A percentile compares a stretch with the other conserved stretches of the same genome.
phyloP scores from a whole-genome alignment of 2,113 vertebrate genomes.

The Anarhynchus alexandrinus region DNA sequence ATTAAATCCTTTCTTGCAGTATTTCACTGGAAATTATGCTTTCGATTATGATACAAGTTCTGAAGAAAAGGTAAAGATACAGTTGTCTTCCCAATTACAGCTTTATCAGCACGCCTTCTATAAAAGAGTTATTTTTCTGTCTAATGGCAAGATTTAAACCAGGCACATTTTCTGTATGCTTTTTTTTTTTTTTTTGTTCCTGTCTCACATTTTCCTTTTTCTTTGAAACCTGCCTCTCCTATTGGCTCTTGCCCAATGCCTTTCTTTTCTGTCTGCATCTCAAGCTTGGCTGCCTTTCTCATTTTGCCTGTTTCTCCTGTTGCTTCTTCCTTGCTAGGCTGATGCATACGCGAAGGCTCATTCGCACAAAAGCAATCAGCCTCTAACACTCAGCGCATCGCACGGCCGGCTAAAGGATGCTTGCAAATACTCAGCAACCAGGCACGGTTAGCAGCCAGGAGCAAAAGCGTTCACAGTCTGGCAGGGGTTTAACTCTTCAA shows the following conservation, averaged over 20 bases:
- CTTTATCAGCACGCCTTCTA: constrained; percentile 17
- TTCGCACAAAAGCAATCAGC: constrained; percentile 39
- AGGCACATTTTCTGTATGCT: background rate
- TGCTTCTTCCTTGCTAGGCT: constrained; percentile 22
- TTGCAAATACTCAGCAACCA: background rate
- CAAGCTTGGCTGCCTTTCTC: constrained; percentile 62
- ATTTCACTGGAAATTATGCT: constrained; percentile 41
- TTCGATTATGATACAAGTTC: constrained; percentile 7
- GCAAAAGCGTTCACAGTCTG: background rate
- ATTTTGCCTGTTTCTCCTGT: constrained; percentile 55
- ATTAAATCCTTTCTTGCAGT: constrained; percentile 37
- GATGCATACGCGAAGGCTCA: background rate
- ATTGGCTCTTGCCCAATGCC: constrained; percentile 44
- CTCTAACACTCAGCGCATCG: background rate
- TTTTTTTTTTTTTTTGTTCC: background rate
- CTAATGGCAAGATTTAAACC: constrained; percentile 29
- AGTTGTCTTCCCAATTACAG: constrained; percentile 44
- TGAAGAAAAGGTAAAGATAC: constrained; percentile 34
- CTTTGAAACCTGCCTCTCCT: constrained; percentile 53
- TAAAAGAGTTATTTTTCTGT: constrained; percentile 17
- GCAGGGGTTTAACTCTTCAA: background rate
- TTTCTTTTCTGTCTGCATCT: constrained; percentile 57
- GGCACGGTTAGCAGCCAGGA: background rate
- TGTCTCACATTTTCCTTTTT: background rate
- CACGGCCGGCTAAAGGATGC: background rate